These are phyloP conservation scores for Drosophila flavopinicola DNA, from an alignment of 2,888 invertebrate species.

Conservation along the genomic window DNA sequence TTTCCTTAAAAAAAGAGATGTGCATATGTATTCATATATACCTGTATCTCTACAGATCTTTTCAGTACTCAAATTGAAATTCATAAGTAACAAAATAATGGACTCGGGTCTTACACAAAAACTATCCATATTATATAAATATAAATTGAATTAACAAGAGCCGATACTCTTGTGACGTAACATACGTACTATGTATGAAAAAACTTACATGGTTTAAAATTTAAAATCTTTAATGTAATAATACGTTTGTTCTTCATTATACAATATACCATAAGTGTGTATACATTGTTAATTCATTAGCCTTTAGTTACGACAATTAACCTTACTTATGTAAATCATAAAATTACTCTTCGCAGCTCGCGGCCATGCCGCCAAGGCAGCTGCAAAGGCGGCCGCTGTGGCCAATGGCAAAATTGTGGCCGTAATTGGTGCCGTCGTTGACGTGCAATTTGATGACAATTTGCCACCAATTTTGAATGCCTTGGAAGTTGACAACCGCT, in stretches of 20 bases:
- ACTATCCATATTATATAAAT: not conserved
- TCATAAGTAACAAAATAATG: too few species aligned
- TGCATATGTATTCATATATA: too few species aligned
- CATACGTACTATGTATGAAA: not conserved
- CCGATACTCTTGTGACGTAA: constrained; percentile 14
- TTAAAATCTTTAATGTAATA: too few species aligned
- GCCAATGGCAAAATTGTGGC: constrained; percentile 88
- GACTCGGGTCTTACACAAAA: not conserved
- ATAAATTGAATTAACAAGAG: not conserved
- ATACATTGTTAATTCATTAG: too few species aligned
- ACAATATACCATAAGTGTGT: too few species aligned
- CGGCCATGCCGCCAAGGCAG: constrained; percentile 79
- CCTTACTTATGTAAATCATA: too few species aligned
- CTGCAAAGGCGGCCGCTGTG: constrained; percentile 70
- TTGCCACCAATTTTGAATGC: constrained; percentile 97
- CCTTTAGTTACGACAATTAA: too few species aligned
- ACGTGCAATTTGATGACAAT: constrained; percentile 95
- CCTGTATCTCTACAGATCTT: too few species aligned
- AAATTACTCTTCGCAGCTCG: constrained; percentile 55
- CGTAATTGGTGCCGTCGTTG: constrained; percentile 98
- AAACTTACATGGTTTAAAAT: not conserved
- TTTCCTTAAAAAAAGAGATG: too few species aligned
- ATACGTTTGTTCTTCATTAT: too few species aligned
- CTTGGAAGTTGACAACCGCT: constrained; percentile 94
- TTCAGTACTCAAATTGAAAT: too few species aligned